phyloP scores from a whole-genome alignment of 64 coral and sea anemone genomes.

The Stichodactyla mertensii region DNA sequence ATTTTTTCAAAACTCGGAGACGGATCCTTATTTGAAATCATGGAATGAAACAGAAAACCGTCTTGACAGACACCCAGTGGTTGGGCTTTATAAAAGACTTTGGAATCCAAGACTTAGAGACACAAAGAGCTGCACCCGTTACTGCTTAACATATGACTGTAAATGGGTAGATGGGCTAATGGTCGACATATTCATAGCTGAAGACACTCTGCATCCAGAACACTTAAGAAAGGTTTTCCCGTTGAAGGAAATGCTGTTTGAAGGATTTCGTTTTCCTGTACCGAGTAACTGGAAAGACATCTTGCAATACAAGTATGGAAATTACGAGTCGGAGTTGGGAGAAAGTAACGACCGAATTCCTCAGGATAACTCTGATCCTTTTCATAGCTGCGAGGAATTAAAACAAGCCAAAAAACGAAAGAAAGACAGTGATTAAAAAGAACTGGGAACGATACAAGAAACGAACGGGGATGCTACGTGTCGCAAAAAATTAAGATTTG shows the following conservation, averaged over 20 bases:
- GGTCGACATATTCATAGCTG: constrained; percentile 41
- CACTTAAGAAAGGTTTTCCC: constrained; percentile 6
- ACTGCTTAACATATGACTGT: constrained; percentile 25
- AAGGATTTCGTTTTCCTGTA: constrained; percentile 39
- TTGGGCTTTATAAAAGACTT: background rate
- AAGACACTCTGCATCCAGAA: background rate
- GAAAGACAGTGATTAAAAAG: background rate
- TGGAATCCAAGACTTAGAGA: constrained; percentile 33
- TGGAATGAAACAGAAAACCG: background rate
- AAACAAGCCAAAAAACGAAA: background rate
- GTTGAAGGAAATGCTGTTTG: constrained; percentile 34
- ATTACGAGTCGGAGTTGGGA: background rate
- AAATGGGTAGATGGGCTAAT: constrained; percentile 42
- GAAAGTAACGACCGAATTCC: background rate
- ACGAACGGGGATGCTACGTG: no score
- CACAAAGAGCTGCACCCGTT: constrained; percentile 20
- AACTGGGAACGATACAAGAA: no score
- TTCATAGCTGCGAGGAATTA: constrained; percentile 14
- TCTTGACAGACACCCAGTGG: background rate
- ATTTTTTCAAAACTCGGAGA: constrained; percentile 46
- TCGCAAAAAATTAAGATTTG: no score
- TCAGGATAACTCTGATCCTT: background rate
- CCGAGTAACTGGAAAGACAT: constrained; percentile 34
- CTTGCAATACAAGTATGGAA: constrained; percentile 18
- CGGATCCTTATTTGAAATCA: background rate